Percentiles rank a stretch among this genome's conserved stretches.
phyloP scores from a whole-genome alignment of 2,797 vertebrate species.

The Pseudocheirus occidentalis region DNA sequence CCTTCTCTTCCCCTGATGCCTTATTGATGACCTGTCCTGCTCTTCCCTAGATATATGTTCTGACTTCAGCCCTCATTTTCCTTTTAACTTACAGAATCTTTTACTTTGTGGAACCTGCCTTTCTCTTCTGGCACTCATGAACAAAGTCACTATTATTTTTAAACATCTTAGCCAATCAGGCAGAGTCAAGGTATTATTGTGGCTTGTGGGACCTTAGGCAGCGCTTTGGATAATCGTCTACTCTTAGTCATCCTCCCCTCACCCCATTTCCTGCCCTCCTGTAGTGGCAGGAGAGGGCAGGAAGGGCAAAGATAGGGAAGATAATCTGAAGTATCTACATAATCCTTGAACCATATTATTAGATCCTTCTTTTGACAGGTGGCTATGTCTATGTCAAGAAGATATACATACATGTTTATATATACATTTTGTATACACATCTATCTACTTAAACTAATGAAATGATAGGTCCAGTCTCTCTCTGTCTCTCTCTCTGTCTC shows the following conservation, averaged over 20 bases:
- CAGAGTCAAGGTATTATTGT: background rate
- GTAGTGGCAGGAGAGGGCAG: background rate
- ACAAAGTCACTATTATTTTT: background rate
- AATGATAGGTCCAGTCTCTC: background rate
- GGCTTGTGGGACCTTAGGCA: background rate
- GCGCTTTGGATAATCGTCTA: background rate
- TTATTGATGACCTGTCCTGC: background rate
- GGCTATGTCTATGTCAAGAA: background rate
- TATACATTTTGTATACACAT: background rate
- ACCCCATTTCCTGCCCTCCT: background rate
- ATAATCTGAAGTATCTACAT: background rate
- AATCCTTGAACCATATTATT: background rate
- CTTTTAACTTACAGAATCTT: background rate
- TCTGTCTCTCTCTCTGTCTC: too few relatives aligned
- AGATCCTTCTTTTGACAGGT: background rate
- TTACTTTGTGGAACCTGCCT: background rate
- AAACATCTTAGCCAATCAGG: background rate
- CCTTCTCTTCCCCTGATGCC: background rate
- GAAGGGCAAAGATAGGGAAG: background rate
- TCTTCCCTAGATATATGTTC: background rate
- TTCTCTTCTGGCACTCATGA: background rate
- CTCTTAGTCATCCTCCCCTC: background rate
- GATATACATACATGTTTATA: background rate
- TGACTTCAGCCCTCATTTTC: background rate
- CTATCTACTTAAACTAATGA: background rate